phyloP scores from a whole-genome alignment of 2,113 vertebrate species.

The Baryphthengus martii region DNA sequence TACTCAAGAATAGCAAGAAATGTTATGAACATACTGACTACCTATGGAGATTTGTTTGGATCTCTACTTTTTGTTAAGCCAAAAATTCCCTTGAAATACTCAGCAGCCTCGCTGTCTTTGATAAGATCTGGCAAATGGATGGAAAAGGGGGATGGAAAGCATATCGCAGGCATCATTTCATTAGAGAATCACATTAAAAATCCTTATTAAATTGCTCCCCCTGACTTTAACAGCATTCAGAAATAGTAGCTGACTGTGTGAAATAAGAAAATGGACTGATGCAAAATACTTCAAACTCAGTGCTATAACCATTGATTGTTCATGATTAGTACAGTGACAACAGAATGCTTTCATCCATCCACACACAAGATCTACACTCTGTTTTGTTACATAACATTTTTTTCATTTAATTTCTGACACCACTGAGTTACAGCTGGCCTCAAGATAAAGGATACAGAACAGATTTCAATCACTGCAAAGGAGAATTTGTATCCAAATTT shows the following conservation, averaged over 20 bases:
- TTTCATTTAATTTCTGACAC: neutral
- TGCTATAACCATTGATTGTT: neutral
- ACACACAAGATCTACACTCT: neutral
- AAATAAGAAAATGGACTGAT: neutral
- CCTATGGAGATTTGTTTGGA: neutral
- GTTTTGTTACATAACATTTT: neutral
- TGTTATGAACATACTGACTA: neutral
- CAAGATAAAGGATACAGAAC: neutral
- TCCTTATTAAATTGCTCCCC: neutral
- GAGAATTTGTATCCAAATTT: neutral
- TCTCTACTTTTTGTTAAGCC: neutral
- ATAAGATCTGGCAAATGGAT: neutral
- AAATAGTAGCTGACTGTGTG: neutral
- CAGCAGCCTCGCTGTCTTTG: neutral
- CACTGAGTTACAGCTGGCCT: neutral
- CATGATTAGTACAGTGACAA: neutral
- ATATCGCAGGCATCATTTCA: neutral
- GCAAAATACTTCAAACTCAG: neutral
- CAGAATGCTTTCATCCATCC: neutral
- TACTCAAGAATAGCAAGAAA: neutral
- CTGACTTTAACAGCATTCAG: neutral
- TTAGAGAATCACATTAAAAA: neutral
- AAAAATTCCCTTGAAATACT: neutral
- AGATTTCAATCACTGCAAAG: neutral
- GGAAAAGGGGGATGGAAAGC: neutral